Percentiles rank a stretch among this genome's conserved stretches.
Conservation (phyloP, 2,888 invertebrate genomes). For the Acleris sparsana region DNA sequence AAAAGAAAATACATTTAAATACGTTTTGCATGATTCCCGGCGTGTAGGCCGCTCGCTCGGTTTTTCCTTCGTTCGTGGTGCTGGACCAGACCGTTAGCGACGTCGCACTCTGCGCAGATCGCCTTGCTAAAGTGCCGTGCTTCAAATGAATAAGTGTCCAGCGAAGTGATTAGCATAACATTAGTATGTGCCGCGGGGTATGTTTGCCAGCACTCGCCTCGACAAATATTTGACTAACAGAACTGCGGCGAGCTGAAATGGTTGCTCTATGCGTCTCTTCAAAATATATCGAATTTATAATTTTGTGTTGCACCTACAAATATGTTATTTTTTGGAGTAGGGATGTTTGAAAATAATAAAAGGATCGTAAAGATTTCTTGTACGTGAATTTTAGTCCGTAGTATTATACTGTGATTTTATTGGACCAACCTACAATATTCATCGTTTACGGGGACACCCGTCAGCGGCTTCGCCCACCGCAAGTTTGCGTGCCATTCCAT, state of each 20-base stretch:
- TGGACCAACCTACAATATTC: too few species aligned
- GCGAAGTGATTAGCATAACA: slow-evolving; percentile 76
- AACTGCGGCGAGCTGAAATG: slow-evolving; percentile 55
- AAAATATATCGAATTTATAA: slow-evolving; percentile 41
- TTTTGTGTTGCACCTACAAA: slow-evolving; percentile 37
- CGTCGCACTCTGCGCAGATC: slow-evolving; percentile 56
- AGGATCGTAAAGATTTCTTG: too few species aligned
- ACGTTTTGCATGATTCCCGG: too few species aligned
- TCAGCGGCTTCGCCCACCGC: too few species aligned
- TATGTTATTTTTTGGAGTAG: not conserved
- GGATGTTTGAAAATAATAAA: too few species aligned
- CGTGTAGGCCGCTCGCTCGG: too few species aligned
- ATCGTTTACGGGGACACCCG: too few species aligned
- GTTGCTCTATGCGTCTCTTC: slow-evolving; percentile 46
- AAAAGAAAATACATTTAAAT: too few species aligned
- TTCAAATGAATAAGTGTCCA: slow-evolving; percentile 75
- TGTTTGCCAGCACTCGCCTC: slow-evolving; percentile 66
- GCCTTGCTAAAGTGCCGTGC: slow-evolving; percentile 69
- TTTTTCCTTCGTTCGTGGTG: slow-evolving; percentile 54
- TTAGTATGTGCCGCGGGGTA: slow-evolving; percentile 71
- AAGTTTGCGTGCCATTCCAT: too few species aligned
- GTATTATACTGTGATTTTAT: too few species aligned
- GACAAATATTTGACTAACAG: slow-evolving; percentile 72
- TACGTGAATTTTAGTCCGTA: too few species aligned
- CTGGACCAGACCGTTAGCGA: slow-evolving; percentile 68